phyloP scores from a whole-genome alignment of 2,888 invertebrate genomes.

The Mycalesis mineus region DNA sequence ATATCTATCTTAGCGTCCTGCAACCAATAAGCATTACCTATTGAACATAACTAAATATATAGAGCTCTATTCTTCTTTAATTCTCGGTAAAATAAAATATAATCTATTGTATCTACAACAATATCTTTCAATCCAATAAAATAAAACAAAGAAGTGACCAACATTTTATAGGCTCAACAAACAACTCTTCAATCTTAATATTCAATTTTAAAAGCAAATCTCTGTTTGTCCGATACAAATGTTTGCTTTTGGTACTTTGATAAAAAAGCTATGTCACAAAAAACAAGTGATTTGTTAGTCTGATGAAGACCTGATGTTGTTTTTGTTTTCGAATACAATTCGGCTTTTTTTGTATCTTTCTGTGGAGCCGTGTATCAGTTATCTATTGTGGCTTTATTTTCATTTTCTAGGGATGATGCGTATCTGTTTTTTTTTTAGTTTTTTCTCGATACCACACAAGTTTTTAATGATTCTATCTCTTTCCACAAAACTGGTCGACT shows the following conservation, averaged over 20 bases:
- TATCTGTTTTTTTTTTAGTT: not conserved
- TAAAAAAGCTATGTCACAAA: slow-evolving; percentile 40
- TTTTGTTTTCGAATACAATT: slow-evolving; percentile 43
- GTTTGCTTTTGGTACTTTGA: slow-evolving; percentile 14
- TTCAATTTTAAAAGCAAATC: slow-evolving; percentile 34
- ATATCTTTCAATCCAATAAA: not conserved
- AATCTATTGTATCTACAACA: not conserved
- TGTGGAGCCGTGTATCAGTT: slow-evolving; percentile 2
- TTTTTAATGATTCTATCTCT: not conserved
- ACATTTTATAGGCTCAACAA: slow-evolving; percentile 5
- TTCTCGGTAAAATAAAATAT: not conserved
- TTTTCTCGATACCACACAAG: not conserved
- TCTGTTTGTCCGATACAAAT: slow-evolving; percentile 37
- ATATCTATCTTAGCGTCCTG: too few species aligned
- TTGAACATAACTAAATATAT: too few species aligned
- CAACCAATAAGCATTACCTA: too few species aligned
- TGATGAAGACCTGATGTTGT: slow-evolving; percentile 52
- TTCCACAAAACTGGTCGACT: too few species aligned
- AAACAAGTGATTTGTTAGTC: slow-evolving; percentile 63
- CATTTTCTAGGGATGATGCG: not conserved
- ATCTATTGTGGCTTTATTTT: not conserved
- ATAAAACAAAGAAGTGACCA: not conserved
- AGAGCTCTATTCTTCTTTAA: too few species aligned
- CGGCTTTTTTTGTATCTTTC: slow-evolving; percentile 22
- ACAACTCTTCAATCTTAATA: not conserved